Evolutionary conservation across 2,888 invertebrate genomes (phyloP), one percentile per base, ranked within the genome.

Genomic region (Rhopalosiphum nymphaeae): DNA sequence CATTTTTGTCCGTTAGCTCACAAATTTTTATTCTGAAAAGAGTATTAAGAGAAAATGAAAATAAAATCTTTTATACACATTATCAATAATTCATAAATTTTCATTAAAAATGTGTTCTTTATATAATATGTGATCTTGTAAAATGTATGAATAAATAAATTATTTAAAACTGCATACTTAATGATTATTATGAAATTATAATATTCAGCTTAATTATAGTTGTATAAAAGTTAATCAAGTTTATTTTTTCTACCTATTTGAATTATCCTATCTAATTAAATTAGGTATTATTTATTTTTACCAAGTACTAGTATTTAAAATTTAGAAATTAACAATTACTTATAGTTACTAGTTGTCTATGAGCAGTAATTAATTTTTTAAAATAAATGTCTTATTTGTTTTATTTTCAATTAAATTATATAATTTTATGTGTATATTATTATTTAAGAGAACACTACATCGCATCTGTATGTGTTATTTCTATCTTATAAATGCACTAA

Each of bases 251-350:
- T n/a, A 89, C 42, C 26, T 29, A 42, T 21, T 89, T 89, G n/a
- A 16, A 61, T 61, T 0, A 46, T 89, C 1, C 9, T 21, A 61
- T 46, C 46, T 89, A 21, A n/a, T 61, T 89, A n/a, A 44, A 44
- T 89, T 61, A 88, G 3, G 0, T 67, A 29, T 26, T 89, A 57
- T 61, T 25, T 21, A 89, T n/a, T 61, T 89, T 4, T 61, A 44
- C 4, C n/a, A 61, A 89, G 61, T 61, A 46, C 46, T 21, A 49
- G 11, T 13, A 13, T 1, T 49, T 61, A 61, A 13, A 57, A 89
- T 88, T 88, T 10, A 88, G 13, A 89, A 89, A 89, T 53, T 56
- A 88, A 67, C 29, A 67, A 67, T 67, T 42, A 42, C 84, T 44
- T 10, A 46, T 0, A 46, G 7, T 46, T 44, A 29, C 7, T 26